Evolutionary conservation across 2,797 vertebrate genomes (phyloP).

Genomic region (Ceyx erithaca): DNA sequence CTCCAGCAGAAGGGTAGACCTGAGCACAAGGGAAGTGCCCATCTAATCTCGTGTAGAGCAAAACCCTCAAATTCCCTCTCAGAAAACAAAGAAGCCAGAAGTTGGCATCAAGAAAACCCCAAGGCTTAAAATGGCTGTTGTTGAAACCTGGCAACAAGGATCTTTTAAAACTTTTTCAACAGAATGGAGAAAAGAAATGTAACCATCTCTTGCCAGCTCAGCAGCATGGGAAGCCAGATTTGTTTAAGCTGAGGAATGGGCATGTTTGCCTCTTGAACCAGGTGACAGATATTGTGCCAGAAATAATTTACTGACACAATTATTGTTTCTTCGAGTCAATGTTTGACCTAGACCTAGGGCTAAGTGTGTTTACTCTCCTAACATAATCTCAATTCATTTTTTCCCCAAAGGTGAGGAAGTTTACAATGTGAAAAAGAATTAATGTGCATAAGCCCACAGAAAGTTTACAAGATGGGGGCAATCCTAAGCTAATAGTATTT

Average conservation of each 20-base stretch:
- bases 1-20: background rate
- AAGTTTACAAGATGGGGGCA: conserved; percentile 34
- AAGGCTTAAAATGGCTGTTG: background rate
- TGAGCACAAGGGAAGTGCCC: background rate
- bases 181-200: background rate
- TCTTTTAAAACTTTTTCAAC: background rate
- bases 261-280: conserved; percentile 43
- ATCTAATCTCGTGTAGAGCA: background rate
- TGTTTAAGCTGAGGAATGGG: conserved; percentile 48
- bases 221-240: conserved; percentile 39
- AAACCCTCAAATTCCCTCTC: background rate
- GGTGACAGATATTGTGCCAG: conserved; percentile 44
- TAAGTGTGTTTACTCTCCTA: conserved; percentile 52
- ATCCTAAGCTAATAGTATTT: conserved; percentile 26
- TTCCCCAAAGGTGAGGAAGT: conserved; percentile 18
- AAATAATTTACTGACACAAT: conserved; percentile 53
- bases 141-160: background rate
- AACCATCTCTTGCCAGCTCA: conserved; percentile 20
- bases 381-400: conserved; percentile 4
- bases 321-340: conserved; percentile 19
- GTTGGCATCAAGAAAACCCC: background rate
- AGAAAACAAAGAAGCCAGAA: background rate
- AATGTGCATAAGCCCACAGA: background rate
- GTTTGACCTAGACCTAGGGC: conserved; percentile 51
- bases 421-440: background rate